These are phyloP conservation scores for Melanotaenia trifasciata DNA, from an alignment of 2,797 vertebrate genomes.

Conservation along the genomic window DNA sequence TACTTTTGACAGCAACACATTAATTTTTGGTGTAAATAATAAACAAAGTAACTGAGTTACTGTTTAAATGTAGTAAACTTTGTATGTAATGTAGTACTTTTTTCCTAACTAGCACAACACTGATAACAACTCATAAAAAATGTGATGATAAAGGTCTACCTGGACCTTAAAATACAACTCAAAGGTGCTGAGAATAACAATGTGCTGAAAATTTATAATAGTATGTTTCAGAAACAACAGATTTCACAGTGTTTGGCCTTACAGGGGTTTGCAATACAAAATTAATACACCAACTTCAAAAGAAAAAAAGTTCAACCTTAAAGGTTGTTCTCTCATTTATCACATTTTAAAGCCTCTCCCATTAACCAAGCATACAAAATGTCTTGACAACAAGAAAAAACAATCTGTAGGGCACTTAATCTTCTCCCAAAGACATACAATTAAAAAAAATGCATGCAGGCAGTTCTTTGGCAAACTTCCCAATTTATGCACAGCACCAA, in stretches of 20 bases:
- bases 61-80: no score
- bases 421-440: neutral
- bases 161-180: neutral
- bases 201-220: neutral
- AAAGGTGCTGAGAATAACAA: neutral
- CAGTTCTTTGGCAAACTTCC: neutral
- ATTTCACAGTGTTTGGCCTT: neutral
- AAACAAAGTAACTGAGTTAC: no score
- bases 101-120: no score
- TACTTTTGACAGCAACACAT: no score
- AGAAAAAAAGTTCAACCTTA: neutral
- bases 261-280: neutral
- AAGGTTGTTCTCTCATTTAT: neutral
- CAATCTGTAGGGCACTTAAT: neutral
- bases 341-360: neutral
- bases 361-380: neutral
- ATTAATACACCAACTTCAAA: neutral
- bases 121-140: no score
- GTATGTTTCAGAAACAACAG: neutral
- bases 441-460: neutral
- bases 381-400: slow-evolving; percentile 9
- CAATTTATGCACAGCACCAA: neutral
- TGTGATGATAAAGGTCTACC: neutral
- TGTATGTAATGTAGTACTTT: no score
- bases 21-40: no score